These are phyloP conservation scores for Aphodius granarius DNA, from an alignment of 2,888 invertebrate genomes.

Conservation along the genomic window DNA sequence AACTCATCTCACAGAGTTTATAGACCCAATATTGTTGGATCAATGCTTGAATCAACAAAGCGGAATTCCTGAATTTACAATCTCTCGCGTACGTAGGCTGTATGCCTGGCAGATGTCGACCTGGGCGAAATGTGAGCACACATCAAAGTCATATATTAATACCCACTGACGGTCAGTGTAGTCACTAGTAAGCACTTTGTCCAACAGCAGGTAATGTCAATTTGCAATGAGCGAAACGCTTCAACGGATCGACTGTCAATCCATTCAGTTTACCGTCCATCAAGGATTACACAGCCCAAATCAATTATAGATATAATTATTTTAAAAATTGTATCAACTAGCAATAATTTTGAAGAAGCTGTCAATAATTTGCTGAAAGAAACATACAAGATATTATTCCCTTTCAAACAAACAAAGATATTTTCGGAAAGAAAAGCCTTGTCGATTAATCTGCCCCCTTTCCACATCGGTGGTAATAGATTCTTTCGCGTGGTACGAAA, in stretches of 20 bases:
- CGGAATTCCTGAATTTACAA: neutral
- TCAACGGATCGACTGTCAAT: neutral
- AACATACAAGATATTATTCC: too few species aligned
- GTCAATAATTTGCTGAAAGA: too few species aligned
- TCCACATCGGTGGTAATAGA: neutral
- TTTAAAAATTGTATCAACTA: too few species aligned
- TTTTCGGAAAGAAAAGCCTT: neutral
- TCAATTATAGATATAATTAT: too few species aligned
- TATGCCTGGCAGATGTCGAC: neutral
- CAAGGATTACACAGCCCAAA: neutral
- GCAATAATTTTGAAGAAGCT: too few species aligned
- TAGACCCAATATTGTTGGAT: too few species aligned
- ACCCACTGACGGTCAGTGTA: neutral
- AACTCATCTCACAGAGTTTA: neutral
- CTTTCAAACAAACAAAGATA: neutral
- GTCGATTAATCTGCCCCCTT: neutral
- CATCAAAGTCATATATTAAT: neutral
- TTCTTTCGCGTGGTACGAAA: neutral
- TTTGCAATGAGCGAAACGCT: neutral
- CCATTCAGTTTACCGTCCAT: neutral
- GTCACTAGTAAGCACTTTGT: too few species aligned
- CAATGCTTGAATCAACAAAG: neutral
- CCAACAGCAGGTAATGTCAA: neutral
- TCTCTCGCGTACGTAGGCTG: neutral
- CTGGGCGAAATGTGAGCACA: neutral